phyloP scores from a whole-genome alignment of 2,888 invertebrate genomes.

The Clepsis dumicolana region DNA sequence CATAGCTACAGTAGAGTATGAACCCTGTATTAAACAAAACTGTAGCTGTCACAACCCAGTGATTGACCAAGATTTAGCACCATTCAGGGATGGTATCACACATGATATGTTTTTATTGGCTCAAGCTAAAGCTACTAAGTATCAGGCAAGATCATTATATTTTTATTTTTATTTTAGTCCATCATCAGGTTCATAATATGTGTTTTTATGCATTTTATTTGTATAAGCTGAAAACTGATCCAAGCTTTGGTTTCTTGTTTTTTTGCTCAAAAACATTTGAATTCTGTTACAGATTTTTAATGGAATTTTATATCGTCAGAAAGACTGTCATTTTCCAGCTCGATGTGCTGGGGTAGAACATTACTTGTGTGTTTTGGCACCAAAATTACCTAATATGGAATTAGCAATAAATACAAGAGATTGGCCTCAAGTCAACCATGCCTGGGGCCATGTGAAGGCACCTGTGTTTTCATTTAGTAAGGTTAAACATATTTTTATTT shows the following conservation, averaged over 20 bases:
- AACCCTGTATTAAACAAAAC: slow-evolving; percentile 84
- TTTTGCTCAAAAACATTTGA: not conserved
- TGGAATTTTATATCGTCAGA: slow-evolving; percentile 92
- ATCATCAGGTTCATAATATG: too few relatives aligned
- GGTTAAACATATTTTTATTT: slow-evolving; percentile 70
- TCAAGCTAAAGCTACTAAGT: slow-evolving; percentile 73
- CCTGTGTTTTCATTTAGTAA: slow-evolving; percentile 99
- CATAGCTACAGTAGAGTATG: slow-evolving; percentile 79
- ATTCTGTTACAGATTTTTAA: slow-evolving; percentile 92
- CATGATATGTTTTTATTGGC: slow-evolving; percentile 88
- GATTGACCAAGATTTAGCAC: slow-evolving; percentile 89
- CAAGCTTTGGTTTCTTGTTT: too few relatives aligned
- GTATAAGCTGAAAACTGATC: too few relatives aligned
- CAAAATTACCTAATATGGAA: slow-evolving; percentile 93
- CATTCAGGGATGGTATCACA: slow-evolving; percentile 91
- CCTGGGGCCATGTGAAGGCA: slow-evolving; percentile 85
- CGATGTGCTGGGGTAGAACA: slow-evolving; percentile 96
- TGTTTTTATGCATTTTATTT: too few relatives aligned
- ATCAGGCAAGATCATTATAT: slow-evolving; percentile 65
- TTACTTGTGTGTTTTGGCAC: slow-evolving; percentile 90
- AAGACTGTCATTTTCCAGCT: slow-evolving; percentile 96
- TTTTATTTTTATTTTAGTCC: not conserved
- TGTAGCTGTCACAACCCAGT: slow-evolving; percentile 89
- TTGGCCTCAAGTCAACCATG: slow-evolving; percentile 94
- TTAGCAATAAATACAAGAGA: slow-evolving; percentile 95